Conservation (phyloP, 1,140 invertebrate species). For the Neodiprion virginianus region DNA sequence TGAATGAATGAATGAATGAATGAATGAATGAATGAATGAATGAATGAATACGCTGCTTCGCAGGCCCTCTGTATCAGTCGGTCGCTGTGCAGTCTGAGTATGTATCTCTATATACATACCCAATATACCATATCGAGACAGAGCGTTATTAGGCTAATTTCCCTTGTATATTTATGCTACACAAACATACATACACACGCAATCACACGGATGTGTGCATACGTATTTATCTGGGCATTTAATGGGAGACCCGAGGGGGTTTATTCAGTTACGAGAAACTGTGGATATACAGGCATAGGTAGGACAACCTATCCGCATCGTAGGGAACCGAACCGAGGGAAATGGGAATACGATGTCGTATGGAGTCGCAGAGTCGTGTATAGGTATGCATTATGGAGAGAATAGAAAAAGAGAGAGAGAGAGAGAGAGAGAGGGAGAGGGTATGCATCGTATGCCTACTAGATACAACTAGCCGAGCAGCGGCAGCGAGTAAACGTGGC, state of each 20-base stretch:
- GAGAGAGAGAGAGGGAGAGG: no score
- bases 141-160: conserved; percentile 1
- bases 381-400: neutral
- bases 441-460: no score
- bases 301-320: neutral
- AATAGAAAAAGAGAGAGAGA: neutral
- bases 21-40: no score
- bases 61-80: no score
- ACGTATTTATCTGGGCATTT: neutral
- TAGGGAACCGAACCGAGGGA: neutral
- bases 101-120: neutral
- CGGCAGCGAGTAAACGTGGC: no score
- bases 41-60: no score
- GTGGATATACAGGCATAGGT: neutral
- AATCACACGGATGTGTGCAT: neutral
- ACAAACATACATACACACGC: no score
- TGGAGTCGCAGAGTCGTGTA: no score
- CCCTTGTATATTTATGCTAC: neutral
- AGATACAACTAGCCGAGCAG: no score
- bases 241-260: neutral
- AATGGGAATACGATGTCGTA: neutral
- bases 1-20: no score
- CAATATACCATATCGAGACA: neutral
- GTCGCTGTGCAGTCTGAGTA: no score
- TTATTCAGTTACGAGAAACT: neutral